Conservation (phyloP, 2,113 vertebrate species). For the Sinocyclocheilus grahami region DNA sequence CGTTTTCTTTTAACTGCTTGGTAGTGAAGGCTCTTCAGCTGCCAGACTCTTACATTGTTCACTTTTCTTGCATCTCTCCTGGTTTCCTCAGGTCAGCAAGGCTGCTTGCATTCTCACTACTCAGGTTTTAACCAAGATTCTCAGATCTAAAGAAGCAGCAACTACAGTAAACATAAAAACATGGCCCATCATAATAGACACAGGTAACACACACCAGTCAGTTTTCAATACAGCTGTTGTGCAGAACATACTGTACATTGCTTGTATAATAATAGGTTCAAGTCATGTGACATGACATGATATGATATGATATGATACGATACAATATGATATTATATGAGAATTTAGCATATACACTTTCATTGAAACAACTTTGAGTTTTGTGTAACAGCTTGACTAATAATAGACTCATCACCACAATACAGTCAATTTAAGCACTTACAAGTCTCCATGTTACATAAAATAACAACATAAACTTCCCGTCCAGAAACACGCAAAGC, state of each 20-base stretch:
- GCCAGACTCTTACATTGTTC: background rate
- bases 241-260: background rate
- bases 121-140: slow-evolving; percentile 87
- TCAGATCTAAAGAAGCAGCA: slow-evolving; percentile 90
- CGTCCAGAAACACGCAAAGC: background rate
- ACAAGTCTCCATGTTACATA: background rate
- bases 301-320: too few species aligned
- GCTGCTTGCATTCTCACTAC: slow-evolving; percentile 95
- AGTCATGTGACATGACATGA: background rate
- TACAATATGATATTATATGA: background rate
- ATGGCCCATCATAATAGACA: slow-evolving; percentile 97
- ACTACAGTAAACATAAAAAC: slow-evolving; percentile 95
- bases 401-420: background rate
- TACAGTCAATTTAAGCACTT: background rate
- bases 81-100: slow-evolving; percentile 88
- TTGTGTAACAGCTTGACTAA: background rate
- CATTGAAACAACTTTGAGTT: background rate
- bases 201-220: slow-evolving; percentile 74
- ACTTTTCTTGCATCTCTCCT: slow-evolving; percentile 12
- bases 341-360: background rate
- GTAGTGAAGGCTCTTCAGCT: background rate
- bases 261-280: background rate
- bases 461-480: background rate
- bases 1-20: slow-evolving; percentile 4
- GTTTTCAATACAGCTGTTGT: background rate